These are phyloP conservation scores for Bolborhynchus lineola DNA, from an alignment of 2,113 vertebrate genomes.

Conservation along the genomic window DNA sequence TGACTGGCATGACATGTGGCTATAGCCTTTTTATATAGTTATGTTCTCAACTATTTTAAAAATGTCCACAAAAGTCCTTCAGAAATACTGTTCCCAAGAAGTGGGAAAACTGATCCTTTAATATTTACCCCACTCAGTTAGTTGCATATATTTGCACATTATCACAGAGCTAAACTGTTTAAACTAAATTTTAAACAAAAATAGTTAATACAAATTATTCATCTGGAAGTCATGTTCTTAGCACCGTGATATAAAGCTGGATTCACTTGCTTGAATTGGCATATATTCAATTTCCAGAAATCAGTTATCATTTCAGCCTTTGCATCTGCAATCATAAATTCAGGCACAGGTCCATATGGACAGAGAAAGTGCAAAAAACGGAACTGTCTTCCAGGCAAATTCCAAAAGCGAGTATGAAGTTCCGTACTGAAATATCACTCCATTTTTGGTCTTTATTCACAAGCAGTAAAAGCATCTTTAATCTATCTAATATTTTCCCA, in stretches of 20 bases:
- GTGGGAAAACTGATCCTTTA: slow-evolving; percentile 45
- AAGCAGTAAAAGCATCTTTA: not conserved
- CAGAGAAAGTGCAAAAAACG: slow-evolving; percentile 54
- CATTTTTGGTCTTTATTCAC: not conserved
- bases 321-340: slow-evolving; percentile 39
- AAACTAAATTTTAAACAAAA: slow-evolving; percentile 34
- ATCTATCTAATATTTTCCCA: not conserved
- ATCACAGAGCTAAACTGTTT: not conserved
- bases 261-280: slow-evolving; percentile 4
- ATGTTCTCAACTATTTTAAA: slow-evolving; percentile 69
- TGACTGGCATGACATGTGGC: slow-evolving; percentile 75
- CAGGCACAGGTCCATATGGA: slow-evolving; percentile 49
- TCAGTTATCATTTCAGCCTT: slow-evolving; percentile 55
- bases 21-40: slow-evolving; percentile 57
- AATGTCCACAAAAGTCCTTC: slow-evolving; percentile 64
- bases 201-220: not conserved
- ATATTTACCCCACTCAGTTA: not conserved
- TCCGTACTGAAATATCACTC: slow-evolving; percentile 20
- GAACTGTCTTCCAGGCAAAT: slow-evolving; percentile 53
- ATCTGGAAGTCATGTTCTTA: slow-evolving; percentile 5
- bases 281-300: slow-evolving; percentile 44
- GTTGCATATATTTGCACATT: slow-evolving; percentile 47
- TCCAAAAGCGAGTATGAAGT: slow-evolving; percentile 51
- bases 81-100: slow-evolving; percentile 52
- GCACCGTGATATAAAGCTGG: not conserved